phyloP scores from a whole-genome alignment of 2,888 invertebrate genomes.

The Phrixothrix hirtus region DNA sequence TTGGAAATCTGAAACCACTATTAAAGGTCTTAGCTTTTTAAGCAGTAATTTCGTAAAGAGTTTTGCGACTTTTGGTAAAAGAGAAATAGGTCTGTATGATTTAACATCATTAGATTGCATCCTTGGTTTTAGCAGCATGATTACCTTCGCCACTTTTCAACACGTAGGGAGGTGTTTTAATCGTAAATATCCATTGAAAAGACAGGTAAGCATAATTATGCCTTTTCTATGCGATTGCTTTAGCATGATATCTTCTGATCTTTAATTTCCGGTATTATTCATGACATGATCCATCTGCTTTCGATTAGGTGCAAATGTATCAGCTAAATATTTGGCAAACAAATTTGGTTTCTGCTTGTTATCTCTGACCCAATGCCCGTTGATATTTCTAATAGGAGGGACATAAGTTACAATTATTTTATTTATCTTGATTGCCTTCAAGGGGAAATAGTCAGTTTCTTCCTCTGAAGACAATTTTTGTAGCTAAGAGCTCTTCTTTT shows the following conservation, averaged over 20 bases:
- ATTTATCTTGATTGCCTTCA: not conserved
- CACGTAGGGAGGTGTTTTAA: not conserved
- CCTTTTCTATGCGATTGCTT: constrained; percentile 28
- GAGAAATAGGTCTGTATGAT: not conserved
- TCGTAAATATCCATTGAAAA: not conserved
- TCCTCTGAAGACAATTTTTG: too few relatives aligned
- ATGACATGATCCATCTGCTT: not conserved
- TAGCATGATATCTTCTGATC: constrained; percentile 24
- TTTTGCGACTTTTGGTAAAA: not conserved
- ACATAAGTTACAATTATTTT: not conserved
- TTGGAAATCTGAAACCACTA: not conserved
- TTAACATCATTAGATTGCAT: not conserved
- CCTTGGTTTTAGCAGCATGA: not conserved
- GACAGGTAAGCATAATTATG: not conserved
- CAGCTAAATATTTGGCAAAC: constrained; percentile 30
- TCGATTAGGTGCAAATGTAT: constrained; percentile 26
- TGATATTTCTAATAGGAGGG: not conserved
- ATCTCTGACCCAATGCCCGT: not conserved
- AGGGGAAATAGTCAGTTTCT: too few relatives aligned
- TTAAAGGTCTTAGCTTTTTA: not conserved
- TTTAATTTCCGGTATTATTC: constrained; percentile 7
- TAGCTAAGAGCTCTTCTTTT: too few relatives aligned
- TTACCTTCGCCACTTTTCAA: not conserved
- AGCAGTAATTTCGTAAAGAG: not conserved
- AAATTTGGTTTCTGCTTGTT: constrained; percentile 3